Base-by-base conservation (phyloP, 2,888 invertebrate genomes). In the Vanessa cardui region DNA sequence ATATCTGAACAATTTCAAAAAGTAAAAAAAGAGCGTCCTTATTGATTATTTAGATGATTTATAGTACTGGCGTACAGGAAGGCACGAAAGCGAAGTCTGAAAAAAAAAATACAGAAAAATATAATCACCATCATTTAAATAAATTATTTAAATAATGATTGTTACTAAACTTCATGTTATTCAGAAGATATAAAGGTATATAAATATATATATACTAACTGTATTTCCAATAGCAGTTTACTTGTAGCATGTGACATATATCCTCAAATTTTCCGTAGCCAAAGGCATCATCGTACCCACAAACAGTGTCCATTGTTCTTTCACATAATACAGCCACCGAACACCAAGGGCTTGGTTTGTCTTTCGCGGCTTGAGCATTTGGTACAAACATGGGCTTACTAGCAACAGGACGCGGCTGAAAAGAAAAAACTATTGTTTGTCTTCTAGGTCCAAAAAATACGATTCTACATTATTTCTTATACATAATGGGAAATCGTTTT, bases 221-320 rank as follows among this genome's bases (percentile, higher is more conserved):
- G 59, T 85, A 86, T 68, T 84, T 84, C 84, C 85, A 88, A 75
- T 84, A 87, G 69, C 90, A 90, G 69, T 90, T 89, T 1, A 87
- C 84, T 66, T 84, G 80, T 9, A 89, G 65, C 84, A 90, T 82
- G 65, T 90, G 89, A 62, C 89, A 90, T 9, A 87, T 63, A 46
- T 89, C 84, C 47, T 86, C 84, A 69, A 90, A 89, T 72, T 78
- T 85, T 1, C 83, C 87, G 58, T 82, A 85, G 6, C 89, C 89
- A 62, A 83, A 87, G 0, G 74, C 80, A 33, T 87, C 85, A 70
- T 90, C 89, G 52, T 81, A 86, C 0, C 86, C 89, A 76, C 89
- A 89, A 8, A 86, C 73, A 4, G 83, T 77, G 2, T 76, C 72
- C 7, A 70, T 68, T 2, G 75, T 74, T 47, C 77, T 82, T 2